phyloP scores from a whole-genome alignment of 2,888 invertebrate genomes.

The Dasypolia templi region DNA sequence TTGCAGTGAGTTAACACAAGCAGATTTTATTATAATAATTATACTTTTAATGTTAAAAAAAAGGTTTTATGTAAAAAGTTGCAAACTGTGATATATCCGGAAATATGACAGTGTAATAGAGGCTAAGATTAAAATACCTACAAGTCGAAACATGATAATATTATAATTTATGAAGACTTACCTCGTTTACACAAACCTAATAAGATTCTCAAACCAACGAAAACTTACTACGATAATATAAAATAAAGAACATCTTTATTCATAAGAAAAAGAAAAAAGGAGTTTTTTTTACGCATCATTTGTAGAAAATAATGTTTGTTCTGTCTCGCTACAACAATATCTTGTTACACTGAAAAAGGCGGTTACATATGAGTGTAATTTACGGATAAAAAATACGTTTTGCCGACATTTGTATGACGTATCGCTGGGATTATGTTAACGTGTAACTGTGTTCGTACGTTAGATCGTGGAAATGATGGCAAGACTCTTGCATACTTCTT shows the following conservation, averaged over 20 bases:
- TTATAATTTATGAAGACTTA: not conserved
- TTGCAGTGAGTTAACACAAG: no score
- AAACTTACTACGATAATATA: constrained; percentile 12
- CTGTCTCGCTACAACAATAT: constrained; percentile 78
- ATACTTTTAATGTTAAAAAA: no score
- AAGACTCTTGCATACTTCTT: no score
- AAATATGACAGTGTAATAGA: not conserved
- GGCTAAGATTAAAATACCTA: not conserved
- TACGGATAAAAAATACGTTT: constrained; percentile 81
- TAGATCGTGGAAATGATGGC: not conserved
- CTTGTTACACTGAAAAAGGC: constrained; percentile 50
- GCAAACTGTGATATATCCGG: no score
- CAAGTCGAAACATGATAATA: no score
- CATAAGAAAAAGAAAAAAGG: constrained; percentile 55
- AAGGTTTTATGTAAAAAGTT: not conserved
- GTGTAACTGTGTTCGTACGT: constrained; percentile 15
- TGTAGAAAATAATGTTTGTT: constrained; percentile 71
- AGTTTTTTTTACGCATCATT: constrained; percentile 70
- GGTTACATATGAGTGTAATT: constrained; percentile 80
- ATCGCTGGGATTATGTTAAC: constrained; percentile 47
- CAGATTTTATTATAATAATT: no score
- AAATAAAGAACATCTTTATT: constrained; percentile 42
- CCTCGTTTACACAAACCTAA: not conserved
- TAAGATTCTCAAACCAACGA: constrained; percentile 5
- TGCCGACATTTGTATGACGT: constrained; percentile 63